Conservation (phyloP, 2,797 vertebrate species). For the Valencia hispanica region DNA sequence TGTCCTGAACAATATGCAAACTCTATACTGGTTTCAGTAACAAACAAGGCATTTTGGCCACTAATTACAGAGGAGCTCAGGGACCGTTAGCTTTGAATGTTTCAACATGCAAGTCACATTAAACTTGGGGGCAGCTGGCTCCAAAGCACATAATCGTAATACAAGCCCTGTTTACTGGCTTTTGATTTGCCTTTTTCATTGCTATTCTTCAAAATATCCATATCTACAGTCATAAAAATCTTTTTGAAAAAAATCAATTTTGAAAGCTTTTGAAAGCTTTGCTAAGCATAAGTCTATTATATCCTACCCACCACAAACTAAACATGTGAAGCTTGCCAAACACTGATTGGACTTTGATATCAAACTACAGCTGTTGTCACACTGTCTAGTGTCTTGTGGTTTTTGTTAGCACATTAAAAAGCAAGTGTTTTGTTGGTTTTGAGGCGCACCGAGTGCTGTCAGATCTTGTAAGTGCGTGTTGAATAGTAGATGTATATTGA, state of each 20-base stretch:
- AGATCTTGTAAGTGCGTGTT: not conserved
- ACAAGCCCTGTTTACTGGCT: constrained; percentile 20
- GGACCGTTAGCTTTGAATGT: constrained; percentile 29
- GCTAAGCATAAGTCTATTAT: not conserved
- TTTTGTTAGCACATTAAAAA: not conserved
- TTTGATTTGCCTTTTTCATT: constrained; percentile 17
- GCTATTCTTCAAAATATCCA: not conserved
- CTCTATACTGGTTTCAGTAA: constrained; percentile 34
- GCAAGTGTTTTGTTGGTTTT: not conserved
- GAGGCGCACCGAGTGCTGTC: not conserved
- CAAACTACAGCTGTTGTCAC: not conserved
- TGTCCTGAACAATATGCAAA: constrained; percentile 37
- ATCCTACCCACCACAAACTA: not conserved
- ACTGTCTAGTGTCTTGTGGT: not conserved
- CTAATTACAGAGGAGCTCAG: constrained; percentile 54
- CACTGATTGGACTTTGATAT: not conserved
- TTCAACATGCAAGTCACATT: constrained; percentile 62
- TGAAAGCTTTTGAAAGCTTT: no score
- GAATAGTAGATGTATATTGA: not conserved
- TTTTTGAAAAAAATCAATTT: no score
- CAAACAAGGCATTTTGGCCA: constrained; percentile 44
- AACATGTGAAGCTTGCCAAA: not conserved
- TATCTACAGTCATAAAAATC: not conserved
- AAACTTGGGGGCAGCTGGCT: constrained; percentile 32
- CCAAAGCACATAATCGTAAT: constrained; percentile 18